Percentiles rank a stretch among this genome's conserved stretches.
phyloP scores from a whole-genome alignment of 2,797 vertebrate genomes.

The Thunnus albacares region DNA sequence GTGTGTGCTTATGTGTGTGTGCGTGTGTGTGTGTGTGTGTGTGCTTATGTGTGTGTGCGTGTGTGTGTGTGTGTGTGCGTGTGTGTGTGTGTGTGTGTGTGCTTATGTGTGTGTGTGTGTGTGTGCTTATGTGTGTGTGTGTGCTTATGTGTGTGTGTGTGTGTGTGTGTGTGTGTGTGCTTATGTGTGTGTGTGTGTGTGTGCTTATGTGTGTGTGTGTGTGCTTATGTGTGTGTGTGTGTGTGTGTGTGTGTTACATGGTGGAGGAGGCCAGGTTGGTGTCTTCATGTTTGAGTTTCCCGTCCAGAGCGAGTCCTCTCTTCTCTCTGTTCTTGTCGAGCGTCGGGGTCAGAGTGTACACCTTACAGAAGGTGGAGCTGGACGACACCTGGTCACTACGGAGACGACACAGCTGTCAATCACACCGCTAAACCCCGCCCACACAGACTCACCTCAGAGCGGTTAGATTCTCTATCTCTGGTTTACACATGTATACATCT shows the following conservation, averaged over 20 bases:
- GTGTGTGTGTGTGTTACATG: slow-evolving; percentile 62
- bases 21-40: slow-evolving; percentile 19
- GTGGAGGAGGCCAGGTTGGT: slow-evolving; percentile 97
- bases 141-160: no score
- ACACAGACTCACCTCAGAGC: not conserved
- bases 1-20: no score
- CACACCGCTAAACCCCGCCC: slow-evolving; percentile 6
- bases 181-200: no score
- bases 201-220: no score
- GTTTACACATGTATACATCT: not conserved
- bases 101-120: no score
- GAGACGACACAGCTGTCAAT: slow-evolving; percentile 51
- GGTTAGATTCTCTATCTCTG: not conserved
- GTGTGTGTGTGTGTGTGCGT: no score
- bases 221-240: slow-evolving; percentile 4
- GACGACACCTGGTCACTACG: slow-evolving; percentile 94
- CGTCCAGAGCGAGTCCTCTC: slow-evolving; percentile 94
- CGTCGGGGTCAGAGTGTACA: slow-evolving; percentile 96
- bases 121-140: no score
- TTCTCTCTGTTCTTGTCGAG: slow-evolving; percentile 97
- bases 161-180: no score
- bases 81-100: no score
- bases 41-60: no score
- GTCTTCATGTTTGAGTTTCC: slow-evolving; percentile 98
- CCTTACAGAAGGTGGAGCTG: slow-evolving; percentile 97